Base-by-base conservation (phyloP, 2,113 vertebrate genomes). In the Proteles cristata region DNA sequence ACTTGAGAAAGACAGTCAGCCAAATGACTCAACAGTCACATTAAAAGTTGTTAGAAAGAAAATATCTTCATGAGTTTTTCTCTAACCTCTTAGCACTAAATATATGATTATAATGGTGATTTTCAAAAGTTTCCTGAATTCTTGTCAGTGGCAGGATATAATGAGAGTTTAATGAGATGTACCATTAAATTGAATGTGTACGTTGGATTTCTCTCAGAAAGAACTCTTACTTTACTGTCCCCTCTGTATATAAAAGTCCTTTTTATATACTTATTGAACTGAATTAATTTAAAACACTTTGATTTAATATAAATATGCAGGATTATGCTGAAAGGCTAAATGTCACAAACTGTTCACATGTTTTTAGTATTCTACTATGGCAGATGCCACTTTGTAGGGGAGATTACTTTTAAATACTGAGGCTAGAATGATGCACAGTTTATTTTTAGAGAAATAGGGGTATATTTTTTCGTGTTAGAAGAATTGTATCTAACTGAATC, bases 111-210 rank as follows among this genome's bases (percentile, higher is more conserved):
- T 83, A 94, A n/a, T 43, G 43, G 61, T 45, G 80, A 55, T 91
- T 87, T 84, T 90, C 55, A 17, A 58, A 95, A 39, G 19, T 73
- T 79, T 90, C 43, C 23, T 69, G 26, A 81, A 69, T 92, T 45
- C n/a, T 87, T 73, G 19, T 91, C 63, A 74, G 66, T 45, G 66
- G 11, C 33, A 90, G 8, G 33, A 66, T 83, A 71, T 69, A 86
- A 89, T 77, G 83, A 86, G 58, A 28, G 19, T 77, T 96, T 94
- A 96, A 92, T 96, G 83, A 92, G 48, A 74, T 73, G 33, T 84
- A 76, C 23, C 23, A 79, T 88, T 96, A 91, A 85, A 88, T 33
- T 88, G 16, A 88, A 91, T 80, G 74, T 90, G 11, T 15, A 3
- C 39, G n/a, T 55, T 91, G 15, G 23, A 79, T 93, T 90, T 87